Conservation (phyloP, 64 coral and sea anemone species). For the Acropora yongei region DNA sequence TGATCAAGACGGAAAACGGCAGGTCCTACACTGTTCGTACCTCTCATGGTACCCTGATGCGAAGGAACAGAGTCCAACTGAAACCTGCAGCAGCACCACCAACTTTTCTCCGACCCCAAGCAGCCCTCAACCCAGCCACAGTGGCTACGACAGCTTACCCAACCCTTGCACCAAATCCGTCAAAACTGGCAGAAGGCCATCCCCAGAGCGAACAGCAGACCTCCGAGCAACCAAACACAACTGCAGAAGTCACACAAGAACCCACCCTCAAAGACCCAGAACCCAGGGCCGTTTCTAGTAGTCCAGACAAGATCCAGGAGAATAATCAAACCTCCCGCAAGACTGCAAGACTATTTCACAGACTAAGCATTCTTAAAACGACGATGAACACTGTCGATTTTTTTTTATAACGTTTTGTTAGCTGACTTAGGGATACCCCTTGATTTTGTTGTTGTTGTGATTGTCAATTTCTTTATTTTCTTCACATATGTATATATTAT, state of each 20-base stretch:
- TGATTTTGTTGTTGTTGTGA: too few relatives aligned
- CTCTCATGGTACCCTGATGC: background rate
- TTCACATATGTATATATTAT: background rate
- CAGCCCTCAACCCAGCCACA: too few relatives aligned
- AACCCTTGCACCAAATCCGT: background rate
- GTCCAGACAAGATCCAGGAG: background rate
- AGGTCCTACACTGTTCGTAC: constrained; percentile 26
- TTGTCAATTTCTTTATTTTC: too few relatives aligned
- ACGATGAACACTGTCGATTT: background rate
- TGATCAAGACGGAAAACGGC: constrained; percentile 17
- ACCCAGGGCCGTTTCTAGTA: background rate
- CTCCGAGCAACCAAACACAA: background rate
- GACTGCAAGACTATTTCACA: background rate
- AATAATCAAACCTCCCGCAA: background rate
- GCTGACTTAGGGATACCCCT: too few relatives aligned
- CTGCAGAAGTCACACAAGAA: constrained; percentile 1
- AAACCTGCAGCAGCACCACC: constrained; percentile 5
- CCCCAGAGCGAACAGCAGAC: background rate
- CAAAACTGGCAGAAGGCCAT: background rate
- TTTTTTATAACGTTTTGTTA: too few relatives aligned
- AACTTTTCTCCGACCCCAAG: too few relatives aligned
- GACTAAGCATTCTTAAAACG: too few relatives aligned
- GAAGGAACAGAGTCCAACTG: constrained; percentile 32
- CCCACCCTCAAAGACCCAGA: background rate
- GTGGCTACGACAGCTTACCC: too few relatives aligned